Conservation (phyloP, 1,140 invertebrate genomes). For the Megalonaias nervosa region DNA sequence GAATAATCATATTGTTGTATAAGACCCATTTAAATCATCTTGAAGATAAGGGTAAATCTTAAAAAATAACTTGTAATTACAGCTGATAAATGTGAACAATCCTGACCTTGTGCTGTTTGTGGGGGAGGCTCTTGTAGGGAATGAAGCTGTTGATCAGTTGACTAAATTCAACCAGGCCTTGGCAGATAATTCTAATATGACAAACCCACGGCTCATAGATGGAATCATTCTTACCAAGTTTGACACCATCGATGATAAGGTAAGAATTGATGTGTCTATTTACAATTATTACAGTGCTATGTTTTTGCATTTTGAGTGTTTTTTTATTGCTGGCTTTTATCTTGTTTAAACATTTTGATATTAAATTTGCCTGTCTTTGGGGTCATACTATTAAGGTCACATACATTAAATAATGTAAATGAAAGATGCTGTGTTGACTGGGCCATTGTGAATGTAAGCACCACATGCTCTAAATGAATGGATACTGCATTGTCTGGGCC, state of each 20-base stretch:
- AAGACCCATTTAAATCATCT: too few relatives aligned
- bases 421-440: too few relatives aligned
- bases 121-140: conserved; percentile 99
- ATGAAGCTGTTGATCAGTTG: conserved; percentile 99
- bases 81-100: conserved; percentile 89
- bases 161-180: conserved; percentile 99
- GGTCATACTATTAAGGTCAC: too few relatives aligned
- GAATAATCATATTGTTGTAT: not conserved
- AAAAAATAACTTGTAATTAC: conserved; percentile 29
- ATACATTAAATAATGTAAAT: too few relatives aligned
- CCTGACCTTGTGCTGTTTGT: conserved; percentile 99
- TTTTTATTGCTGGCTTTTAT: too few relatives aligned
- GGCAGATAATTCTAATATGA: conserved; percentile 79
- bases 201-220: conserved; percentile 81
- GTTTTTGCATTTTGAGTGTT: not conserved
- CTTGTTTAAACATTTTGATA: too few relatives aligned
- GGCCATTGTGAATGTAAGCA: too few relatives aligned
- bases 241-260: conserved; percentile 99
- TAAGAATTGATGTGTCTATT: conserved; percentile 61
- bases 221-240: conserved; percentile 99
- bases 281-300: not conserved
- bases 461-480: too few relatives aligned
- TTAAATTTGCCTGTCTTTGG: too few relatives aligned
- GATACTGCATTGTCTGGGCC: too few relatives aligned
- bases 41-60: not conserved